A percentile compares a stretch with the other conserved stretches of the same genome.
Conservation (phyloP, 2,797 vertebrate species). For the Sebastes diaconus region DNA sequence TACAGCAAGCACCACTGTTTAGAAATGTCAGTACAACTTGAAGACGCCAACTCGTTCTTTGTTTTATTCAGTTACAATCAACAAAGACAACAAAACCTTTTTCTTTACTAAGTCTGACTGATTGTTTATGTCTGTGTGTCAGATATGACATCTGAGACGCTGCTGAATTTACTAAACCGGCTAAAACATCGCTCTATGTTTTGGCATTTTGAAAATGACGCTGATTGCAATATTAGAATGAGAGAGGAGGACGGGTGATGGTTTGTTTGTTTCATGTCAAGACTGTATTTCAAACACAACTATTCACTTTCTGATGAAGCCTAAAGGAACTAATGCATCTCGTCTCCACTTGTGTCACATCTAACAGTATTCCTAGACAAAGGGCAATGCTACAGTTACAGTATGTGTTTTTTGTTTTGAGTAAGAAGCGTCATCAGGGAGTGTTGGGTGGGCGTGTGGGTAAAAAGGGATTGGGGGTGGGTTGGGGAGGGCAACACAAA, state of each 20-base stretch:
- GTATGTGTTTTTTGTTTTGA: constrained; percentile 44
- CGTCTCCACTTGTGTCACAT: constrained; percentile 1
- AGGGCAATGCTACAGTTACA: constrained; percentile 4
- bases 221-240: background rate
- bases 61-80: background rate
- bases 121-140: background rate
- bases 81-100: background rate
- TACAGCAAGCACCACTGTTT: background rate
- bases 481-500: constrained; percentile 42
- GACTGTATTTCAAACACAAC: background rate
- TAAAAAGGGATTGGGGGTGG: constrained; percentile 6
- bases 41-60: background rate
- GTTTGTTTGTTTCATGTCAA: constrained; percentile 3
- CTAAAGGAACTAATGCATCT: constrained; percentile 4
- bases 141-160: background rate
- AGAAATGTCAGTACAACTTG: background rate
- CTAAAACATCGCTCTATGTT: background rate
- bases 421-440: constrained; percentile 38
- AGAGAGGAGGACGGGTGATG: background rate
- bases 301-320: background rate
- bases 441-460: constrained; percentile 14
- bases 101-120: background rate
- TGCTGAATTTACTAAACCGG: background rate
- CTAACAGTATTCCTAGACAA: constrained; percentile 11
- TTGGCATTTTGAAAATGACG: background rate